Base-by-base conservation (phyloP, 2,888 invertebrate genomes). In the Vesta saturnalis region DNA sequence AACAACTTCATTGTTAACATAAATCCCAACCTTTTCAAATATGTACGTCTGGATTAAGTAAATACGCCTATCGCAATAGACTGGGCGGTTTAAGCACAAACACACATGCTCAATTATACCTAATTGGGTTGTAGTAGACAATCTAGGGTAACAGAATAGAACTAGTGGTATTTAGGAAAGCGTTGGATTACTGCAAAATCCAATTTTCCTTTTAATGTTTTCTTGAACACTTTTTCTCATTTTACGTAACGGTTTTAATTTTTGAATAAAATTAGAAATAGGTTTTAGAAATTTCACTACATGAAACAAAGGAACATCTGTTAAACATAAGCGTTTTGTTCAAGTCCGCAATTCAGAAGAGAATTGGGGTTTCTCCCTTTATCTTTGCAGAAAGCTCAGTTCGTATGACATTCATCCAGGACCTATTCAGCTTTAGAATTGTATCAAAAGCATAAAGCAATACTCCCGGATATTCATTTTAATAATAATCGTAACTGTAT, bases 21-120 rank as follows among this genome's bases (percentile, higher is more conserved):
- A 58, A 64, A 59, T 43, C 64, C 59, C 1, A 55, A 59, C 59
- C 64, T 65, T 65, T 65, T 65, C 64, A 65, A 65, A 65, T 65
- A 65, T 65, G 64, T 35, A 60, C 64, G 59, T 54, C 30, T 46
- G 54, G 54, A 60, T 60, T 65, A 65, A 59, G 64, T 22, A 65
- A 60, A 60, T 60, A 65, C 54, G 43, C 60, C 64, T 62, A 58
- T 47, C 58, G 39, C 64, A 54, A 14, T 43, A 64, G 47, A 47
- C 35, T 59, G 57, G 64, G 46, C 54, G 59, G 59, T 60, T 60
- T 55, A 60, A 55, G 55, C 43, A 43, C 55, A 46, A 47, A 39
- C 46, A 60, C 58, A 60, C 55, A 54, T 58, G 58, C 64, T 65
- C 64, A 65, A 65, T 65, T 65, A 65, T 49, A 54, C 60, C 15